Percentiles rank a stretch among this genome's conserved stretches.
phyloP scores from a whole-genome alignment of 1,140 invertebrate genomes.

The Cotesia vestalis region DNA sequence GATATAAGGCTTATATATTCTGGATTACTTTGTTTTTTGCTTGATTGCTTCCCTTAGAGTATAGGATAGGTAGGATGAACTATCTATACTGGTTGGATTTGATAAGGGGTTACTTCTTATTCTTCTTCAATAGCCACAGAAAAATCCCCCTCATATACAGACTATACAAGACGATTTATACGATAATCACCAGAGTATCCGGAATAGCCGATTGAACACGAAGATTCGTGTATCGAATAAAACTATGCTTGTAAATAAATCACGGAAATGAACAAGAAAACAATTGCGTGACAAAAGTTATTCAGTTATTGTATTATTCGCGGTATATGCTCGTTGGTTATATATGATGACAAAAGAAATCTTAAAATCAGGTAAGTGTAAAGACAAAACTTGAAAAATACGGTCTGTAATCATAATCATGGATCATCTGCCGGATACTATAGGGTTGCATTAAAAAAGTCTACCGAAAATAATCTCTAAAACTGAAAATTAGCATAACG shows the following conservation, averaged over 20 bases:
- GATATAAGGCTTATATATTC: no score
- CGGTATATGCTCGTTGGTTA: not conserved
- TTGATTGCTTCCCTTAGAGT: no score
- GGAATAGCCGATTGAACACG: slow-evolving; percentile 43
- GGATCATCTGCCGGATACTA: no score
- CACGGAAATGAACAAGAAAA: slow-evolving; percentile 30
- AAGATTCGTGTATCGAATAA: slow-evolving; percentile 51
- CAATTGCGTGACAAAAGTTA: slow-evolving; percentile 44
- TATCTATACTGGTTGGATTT: no score
- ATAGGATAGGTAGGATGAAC: not conserved
- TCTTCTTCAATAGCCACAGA: no score
- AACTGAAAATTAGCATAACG: not conserved
- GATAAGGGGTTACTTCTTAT: no score
- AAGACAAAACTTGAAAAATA: not conserved
- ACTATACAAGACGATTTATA: not conserved
- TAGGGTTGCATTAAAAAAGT: not conserved
- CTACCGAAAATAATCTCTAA: not conserved
- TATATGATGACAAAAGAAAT: not conserved
- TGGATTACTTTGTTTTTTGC: no score
- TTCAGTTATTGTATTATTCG: slow-evolving; percentile 19
- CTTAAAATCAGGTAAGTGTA: slow-evolving; percentile 8
- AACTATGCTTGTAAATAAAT: slow-evolving; percentile 37
- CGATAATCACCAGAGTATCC: not conserved
- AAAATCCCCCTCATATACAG: no score
- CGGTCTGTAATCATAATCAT: no score